These are phyloP conservation scores for Aspidoscelis tigris DNA, from an alignment of 2,113 vertebrate genomes.

Conservation along the genomic window DNA sequence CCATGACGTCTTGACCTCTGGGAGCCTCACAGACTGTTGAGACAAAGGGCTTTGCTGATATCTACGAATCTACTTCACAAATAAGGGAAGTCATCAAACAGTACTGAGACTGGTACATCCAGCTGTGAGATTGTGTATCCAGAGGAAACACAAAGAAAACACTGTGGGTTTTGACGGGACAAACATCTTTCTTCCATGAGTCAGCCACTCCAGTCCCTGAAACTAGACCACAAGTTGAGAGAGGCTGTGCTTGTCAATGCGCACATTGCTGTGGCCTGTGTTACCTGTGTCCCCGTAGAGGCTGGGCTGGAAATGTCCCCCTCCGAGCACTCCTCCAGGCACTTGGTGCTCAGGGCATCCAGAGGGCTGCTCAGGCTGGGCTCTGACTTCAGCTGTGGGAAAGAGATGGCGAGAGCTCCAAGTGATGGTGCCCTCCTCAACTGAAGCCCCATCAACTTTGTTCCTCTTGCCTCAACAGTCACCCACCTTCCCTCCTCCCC, in stretches of 20 bases:
- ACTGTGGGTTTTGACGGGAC: neutral
- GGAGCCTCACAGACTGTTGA: too few relatives aligned
- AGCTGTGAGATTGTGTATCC: neutral
- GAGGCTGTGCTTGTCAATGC: neutral
- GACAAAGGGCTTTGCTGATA: too few relatives aligned
- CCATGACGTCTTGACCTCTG: too few relatives aligned
- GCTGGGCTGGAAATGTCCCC: slow-evolving; percentile 92
- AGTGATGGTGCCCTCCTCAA: slow-evolving; percentile 12
- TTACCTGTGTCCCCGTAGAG: slow-evolving; percentile 94
- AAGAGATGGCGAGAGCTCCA: slow-evolving; percentile 4
- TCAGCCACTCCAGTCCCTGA: neutral
- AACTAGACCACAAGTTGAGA: neutral
- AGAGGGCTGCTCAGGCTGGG: slow-evolving; percentile 79
- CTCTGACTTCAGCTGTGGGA: slow-evolving; percentile 88
- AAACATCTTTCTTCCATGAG: neutral
- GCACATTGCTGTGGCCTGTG: neutral
- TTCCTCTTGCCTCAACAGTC: neutral
- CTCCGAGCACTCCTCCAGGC: slow-evolving; percentile 89
- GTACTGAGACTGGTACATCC: neutral
- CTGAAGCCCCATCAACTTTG: neutral
- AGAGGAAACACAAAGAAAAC: neutral
- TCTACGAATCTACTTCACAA: too few relatives aligned
- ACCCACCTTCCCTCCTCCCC: neutral
- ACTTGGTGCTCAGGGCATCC: slow-evolving; percentile 81
- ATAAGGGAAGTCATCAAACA: neutral